Conservation (phyloP, 30 jellyfish, hydroid and myxozoan genomes). For the Pseudorhiza aurosa region DNA sequence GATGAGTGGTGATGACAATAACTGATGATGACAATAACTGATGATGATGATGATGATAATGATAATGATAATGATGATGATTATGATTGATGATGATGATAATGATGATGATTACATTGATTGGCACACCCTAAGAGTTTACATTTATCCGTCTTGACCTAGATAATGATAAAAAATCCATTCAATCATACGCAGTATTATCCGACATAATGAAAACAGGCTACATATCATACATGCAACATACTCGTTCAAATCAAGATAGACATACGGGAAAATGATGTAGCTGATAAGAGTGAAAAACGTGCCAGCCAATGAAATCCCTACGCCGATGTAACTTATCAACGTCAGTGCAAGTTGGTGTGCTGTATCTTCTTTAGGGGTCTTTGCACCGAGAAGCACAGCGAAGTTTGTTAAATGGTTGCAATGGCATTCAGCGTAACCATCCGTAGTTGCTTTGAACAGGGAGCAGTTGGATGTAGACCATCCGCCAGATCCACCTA, state of each 20-base stretch:
- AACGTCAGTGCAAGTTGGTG: slow-evolving; percentile 53
- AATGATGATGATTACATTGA: too few species aligned
- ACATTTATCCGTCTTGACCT: too few species aligned
- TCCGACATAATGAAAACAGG: neutral
- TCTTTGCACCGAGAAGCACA: slow-evolving; percentile 75
- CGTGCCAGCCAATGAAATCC: slow-evolving; percentile 86
- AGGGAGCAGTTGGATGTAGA: slow-evolving; percentile 50
- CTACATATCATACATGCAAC: slow-evolving; percentile 26
- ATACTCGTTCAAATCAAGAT: slow-evolving; percentile 47
- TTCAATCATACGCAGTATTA: neutral
- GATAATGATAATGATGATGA: too few species aligned
- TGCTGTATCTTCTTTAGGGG: slow-evolving; percentile 25
- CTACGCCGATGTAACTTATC: slow-evolving; percentile 85
- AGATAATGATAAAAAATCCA: neutral
- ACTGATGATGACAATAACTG: too few species aligned
- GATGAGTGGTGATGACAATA: too few species aligned
- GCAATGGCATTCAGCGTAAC: slow-evolving; percentile 68
- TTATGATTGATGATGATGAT: too few species aligned
- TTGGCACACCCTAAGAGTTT: too few species aligned
- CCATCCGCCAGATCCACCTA: slow-evolving; percentile 61
- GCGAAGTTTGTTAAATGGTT: slow-evolving; percentile 90
- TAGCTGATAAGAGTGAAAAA: slow-evolving; percentile 75
- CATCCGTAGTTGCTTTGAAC: neutral
- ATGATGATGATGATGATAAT: too few species aligned
- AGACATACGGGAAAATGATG: slow-evolving; percentile 85